Base-by-base conservation (phyloP, 2,113 vertebrate genomes). In the Stigmatopora nigra region DNA sequence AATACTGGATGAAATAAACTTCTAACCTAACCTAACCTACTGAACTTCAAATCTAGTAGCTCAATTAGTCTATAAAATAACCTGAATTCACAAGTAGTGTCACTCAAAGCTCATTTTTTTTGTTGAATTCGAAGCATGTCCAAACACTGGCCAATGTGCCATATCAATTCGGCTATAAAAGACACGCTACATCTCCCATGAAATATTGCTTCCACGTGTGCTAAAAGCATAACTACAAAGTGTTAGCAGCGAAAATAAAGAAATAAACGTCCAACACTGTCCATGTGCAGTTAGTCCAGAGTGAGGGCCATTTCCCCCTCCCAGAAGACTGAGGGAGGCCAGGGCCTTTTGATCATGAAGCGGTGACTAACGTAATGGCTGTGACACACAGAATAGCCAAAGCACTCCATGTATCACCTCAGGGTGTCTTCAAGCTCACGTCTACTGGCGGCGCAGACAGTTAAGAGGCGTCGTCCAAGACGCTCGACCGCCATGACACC, bases 391-490 rank as follows among this genome's bases (percentile, higher is more conserved):
- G 64, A 77, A 47, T 57, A 74, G 75, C 75, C 79, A 36, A 69
- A 84, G 85, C 80, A 65, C 68, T 79, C 22, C 65, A 25, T 65
- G 44, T 66, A 71, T 63, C 73, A 83, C 74, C 78, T 76, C 67
- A 19, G 61, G 79, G 71, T 68, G 69, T 81, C 78, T 78, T 87
- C 65, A 69, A 57, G 65, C 70, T 82, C 71, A 71, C 63, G 57
- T 69, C 61, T 74, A 61, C 63, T 77, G 68, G 57, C 64, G 22
- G 68, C 19, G 6, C 49, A 41, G 41, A 63, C 57, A 75, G 67
- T 67, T 45, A 38, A 73, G 78, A 75, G 61, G 66, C 63, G 67
- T 77, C 71, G 76, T 75, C 71, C 56, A 60, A 74, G 66, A 72
- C 71, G 64, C 69, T 44, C 41, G 35, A 66, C 72, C 73, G 63